Conservation (phyloP, 2,113 vertebrate species). For the Grus americana region DNA sequence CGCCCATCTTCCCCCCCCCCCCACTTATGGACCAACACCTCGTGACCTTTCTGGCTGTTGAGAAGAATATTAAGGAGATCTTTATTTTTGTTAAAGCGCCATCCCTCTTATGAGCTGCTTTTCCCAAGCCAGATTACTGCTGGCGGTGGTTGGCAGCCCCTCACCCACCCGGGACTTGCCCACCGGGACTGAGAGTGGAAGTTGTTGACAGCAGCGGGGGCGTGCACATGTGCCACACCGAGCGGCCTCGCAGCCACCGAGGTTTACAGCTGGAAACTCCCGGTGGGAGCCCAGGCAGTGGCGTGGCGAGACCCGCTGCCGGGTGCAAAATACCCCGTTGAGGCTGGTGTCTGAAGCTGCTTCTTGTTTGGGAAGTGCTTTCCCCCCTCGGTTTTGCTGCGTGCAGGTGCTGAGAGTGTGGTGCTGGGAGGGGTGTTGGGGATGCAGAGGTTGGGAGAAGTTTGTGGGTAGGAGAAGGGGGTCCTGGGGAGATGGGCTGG, state of each 20-base stretch:
- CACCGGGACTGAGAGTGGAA: background rate
- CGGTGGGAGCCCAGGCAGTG: background rate
- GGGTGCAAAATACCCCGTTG: background rate
- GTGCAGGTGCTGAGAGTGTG: background rate
- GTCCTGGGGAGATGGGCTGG: background rate
- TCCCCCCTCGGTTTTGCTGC: accelerated
- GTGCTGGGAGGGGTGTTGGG: too few species aligned
- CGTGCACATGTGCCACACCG: background rate
- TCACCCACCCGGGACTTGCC: background rate
- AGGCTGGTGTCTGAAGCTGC: background rate
- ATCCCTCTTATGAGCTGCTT: background rate
- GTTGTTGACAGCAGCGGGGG: background rate
- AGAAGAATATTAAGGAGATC: background rate
- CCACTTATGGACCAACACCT: background rate
- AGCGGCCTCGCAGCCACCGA: background rate
- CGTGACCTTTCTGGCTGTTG: background rate
- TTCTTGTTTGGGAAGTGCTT: background rate
- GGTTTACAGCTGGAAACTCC: background rate
- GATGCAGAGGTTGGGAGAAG: background rate
- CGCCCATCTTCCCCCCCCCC: background rate
- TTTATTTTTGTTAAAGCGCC: background rate
- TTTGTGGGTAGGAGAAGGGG: background rate
- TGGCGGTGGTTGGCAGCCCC: background rate
- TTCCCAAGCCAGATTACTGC: background rate
- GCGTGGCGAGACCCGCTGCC: accelerated